phyloP scores from a whole-genome alignment of 37 sponge, comb jelly and placozoan genomes.

The Haliclona indistincta region DNA sequence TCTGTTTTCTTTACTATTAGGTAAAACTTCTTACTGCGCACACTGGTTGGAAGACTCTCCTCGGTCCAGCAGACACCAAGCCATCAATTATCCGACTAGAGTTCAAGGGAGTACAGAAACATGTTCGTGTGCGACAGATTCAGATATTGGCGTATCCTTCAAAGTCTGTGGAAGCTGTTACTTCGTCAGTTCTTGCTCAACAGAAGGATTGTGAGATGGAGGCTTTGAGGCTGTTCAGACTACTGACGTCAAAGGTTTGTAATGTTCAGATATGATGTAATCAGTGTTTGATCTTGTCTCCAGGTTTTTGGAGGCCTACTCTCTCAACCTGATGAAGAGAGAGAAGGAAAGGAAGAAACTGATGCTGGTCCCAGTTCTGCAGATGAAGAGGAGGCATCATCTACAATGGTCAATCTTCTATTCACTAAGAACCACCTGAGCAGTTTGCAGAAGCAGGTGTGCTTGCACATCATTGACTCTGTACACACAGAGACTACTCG shows the following conservation, averaged over 20 bases:
- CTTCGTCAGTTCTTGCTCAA: slow-evolving; percentile 58
- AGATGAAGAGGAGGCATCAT: slow-evolving; percentile 13
- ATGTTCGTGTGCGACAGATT: slow-evolving; percentile 80
- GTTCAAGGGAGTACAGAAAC: slow-evolving; percentile 71
- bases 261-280: background rate
- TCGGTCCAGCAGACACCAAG: slow-evolving; percentile 15
- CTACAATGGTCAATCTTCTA: slow-evolving; percentile 66
- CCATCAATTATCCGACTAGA: slow-evolving; percentile 53
- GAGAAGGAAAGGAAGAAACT: slow-evolving; percentile 49
- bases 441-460: slow-evolving; percentile 80
- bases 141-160: slow-evolving; percentile 43
- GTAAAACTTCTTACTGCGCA: slow-evolving; percentile 48
- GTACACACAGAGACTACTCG: slow-evolving; percentile 71
- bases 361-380: slow-evolving; percentile 23
- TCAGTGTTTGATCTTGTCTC: background rate
- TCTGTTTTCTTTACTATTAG: background rate
- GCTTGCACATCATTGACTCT: slow-evolving; percentile 70
- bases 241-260: slow-evolving; percentile 85
- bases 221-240: slow-evolving; percentile 87
- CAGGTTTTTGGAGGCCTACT: slow-evolving; percentile 86
- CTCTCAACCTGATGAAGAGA: slow-evolving; percentile 20
- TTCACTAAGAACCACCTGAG: slow-evolving; percentile 65
- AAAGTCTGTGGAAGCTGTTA: slow-evolving; percentile 25
- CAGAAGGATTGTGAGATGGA: slow-evolving; percentile 79
- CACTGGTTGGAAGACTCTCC: slow-evolving; percentile 62